These are phyloP conservation scores for Pocillopora grandis DNA, from an alignment of 92 coral and sea anemone genomes.

Conservation along the genomic window DNA sequence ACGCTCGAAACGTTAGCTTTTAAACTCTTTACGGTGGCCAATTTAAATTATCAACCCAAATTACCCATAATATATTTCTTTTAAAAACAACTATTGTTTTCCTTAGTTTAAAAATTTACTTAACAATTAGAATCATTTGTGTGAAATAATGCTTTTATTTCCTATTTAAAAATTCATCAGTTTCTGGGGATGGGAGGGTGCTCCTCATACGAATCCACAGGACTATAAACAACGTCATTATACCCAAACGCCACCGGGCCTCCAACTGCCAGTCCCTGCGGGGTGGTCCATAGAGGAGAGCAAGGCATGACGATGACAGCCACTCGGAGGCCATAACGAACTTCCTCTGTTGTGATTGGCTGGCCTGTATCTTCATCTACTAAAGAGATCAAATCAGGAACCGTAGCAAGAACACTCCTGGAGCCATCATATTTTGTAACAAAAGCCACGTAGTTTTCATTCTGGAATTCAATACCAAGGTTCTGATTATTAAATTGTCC, in stretches of 20 bases:
- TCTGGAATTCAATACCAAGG: constrained; percentile 77
- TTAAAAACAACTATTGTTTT: no score
- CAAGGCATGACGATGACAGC: constrained; percentile 86
- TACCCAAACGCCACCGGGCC: constrained; percentile 95
- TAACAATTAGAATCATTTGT: no score
- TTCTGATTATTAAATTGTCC: constrained; percentile 34
- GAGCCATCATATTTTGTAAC: constrained; percentile 55
- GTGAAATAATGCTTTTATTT: no score
- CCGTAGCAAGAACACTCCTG: constrained; percentile 68
- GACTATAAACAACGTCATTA: constrained; percentile 56
- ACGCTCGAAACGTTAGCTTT: no score
- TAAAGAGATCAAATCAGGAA: constrained; percentile 89
- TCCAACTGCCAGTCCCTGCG: constrained; percentile 65
- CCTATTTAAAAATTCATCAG: not conserved
- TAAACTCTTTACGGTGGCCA: no score
- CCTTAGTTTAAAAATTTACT: no score
- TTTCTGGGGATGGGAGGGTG: constrained; percentile 67
- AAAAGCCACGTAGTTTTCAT: constrained; percentile 86
- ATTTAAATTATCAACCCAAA: no score
- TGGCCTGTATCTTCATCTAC: constrained; percentile 90
- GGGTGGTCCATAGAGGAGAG: constrained; percentile 65
- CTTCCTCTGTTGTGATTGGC: constrained; percentile 87
- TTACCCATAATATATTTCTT: no score
- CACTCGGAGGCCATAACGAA: constrained; percentile 92
- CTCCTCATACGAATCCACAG: constrained; percentile 69